Evolutionary conservation across 2,113 vertebrate species (phyloP).

Genomic region (Rhabdornis inornatus): DNA sequence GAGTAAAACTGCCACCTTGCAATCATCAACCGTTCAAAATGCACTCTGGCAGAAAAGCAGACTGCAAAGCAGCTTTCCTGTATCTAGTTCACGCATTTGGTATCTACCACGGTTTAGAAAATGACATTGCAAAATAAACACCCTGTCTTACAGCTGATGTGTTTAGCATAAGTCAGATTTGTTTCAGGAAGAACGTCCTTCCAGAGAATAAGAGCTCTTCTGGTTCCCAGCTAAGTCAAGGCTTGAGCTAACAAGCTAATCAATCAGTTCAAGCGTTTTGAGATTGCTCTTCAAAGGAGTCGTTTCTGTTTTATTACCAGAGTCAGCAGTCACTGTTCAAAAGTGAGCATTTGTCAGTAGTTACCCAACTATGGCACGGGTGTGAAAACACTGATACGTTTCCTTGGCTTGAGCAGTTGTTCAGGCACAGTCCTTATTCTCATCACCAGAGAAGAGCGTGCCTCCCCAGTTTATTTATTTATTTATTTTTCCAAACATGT

Average conservation of each 20-base stretch:
- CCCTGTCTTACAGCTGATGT: background rate
- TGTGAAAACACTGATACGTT: slow-evolving; percentile 14
- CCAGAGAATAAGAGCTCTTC: background rate
- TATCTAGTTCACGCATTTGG: background rate
- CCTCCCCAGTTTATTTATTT: background rate
- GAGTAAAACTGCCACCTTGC: background rate
- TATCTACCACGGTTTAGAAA: background rate
- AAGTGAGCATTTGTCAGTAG: slow-evolving; percentile 39
- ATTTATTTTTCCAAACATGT: background rate
- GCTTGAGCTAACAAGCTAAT: background rate
- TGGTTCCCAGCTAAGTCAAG: background rate
- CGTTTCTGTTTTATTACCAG: background rate
- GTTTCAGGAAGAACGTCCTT: background rate
- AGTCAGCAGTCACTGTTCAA: background rate
- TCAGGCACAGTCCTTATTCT: background rate
- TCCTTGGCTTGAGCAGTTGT: background rate
- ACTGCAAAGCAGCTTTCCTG: background rate
- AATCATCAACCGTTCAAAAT: background rate
- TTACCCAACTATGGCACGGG: background rate
- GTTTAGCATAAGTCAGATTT: background rate
- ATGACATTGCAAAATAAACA: background rate
- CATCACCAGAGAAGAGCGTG: background rate
- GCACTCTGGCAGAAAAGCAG: background rate
- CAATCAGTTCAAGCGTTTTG: background rate
- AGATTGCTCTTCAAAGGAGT: background rate